Conservation (phyloP, 2,888 invertebrate species). For the Lycia hirtaria region DNA sequence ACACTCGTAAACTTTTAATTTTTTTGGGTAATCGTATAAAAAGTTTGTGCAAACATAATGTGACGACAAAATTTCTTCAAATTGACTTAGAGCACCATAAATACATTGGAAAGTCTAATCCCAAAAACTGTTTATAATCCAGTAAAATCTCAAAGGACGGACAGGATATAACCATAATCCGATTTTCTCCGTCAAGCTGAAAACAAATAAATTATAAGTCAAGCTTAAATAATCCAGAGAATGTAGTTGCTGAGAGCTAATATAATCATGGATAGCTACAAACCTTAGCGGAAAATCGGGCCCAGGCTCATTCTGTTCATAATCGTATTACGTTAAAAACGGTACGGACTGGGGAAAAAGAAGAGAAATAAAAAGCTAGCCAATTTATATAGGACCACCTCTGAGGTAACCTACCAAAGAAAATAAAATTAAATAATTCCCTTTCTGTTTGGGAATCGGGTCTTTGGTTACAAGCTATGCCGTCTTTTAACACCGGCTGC, state of each 20-base stretch:
- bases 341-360: background rate
- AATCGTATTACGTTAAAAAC: constrained; percentile 10
- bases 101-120: background rate
- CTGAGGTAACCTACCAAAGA: too few relatives aligned
- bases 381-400: too few relatives aligned
- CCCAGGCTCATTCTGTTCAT: constrained; percentile 2
- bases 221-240: constrained; percentile 1
- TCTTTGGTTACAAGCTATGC: too few relatives aligned
- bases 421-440: too few relatives aligned
- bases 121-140: background rate
- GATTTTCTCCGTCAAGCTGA: constrained; percentile 7
- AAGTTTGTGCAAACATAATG: too few relatives aligned
- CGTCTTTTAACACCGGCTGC: too few relatives aligned
- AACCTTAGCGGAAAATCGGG: constrained; percentile 15
- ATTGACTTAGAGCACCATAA: too few relatives aligned
- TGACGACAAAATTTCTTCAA: too few relatives aligned
- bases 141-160: background rate
- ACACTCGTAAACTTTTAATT: too few relatives aligned
- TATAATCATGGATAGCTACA: constrained; percentile 5
- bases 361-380: background rate
- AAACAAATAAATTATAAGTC: constrained; percentile 6
- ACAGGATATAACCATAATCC: constrained; percentile 2
- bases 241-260: constrained; percentile 1
- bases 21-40: too few relatives aligned
- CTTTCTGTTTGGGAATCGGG: too few relatives aligned